These are phyloP conservation scores for Illadopsis cleaveri DNA, from an alignment of 2,113 vertebrate species.

Conservation along the genomic window DNA sequence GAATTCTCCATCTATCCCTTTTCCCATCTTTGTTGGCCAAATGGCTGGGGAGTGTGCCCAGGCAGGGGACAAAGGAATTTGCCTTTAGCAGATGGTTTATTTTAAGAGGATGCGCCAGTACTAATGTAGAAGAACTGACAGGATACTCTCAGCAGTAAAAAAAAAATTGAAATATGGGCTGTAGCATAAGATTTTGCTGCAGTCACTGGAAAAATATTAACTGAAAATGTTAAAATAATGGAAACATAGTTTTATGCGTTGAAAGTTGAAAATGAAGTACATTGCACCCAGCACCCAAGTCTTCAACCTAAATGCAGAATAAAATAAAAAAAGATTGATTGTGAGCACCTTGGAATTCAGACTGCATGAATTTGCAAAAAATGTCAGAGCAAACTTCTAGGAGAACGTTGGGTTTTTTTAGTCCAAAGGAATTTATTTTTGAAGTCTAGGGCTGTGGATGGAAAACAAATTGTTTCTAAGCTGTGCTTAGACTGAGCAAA, in stretches of 20 bases:
- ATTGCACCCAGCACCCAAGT: neutral
- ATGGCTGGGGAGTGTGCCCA: neutral
- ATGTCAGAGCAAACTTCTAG: neutral
- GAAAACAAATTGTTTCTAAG: conserved; percentile 19
- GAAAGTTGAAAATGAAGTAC: neutral
- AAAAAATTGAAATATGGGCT: neutral
- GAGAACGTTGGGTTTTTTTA: neutral
- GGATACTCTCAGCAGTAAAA: neutral
- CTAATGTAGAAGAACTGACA: conserved; percentile 8
- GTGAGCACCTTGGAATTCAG: conserved; percentile 5
- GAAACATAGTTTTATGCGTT: neutral
- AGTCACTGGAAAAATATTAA: neutral
- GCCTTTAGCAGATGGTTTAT: conserved; percentile 32
- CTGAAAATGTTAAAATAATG: neutral
- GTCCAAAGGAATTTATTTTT: neutral
- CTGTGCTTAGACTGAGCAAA: neutral
- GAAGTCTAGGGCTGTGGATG: neutral
- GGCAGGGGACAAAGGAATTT: neutral
- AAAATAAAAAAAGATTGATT: conserved; percentile 3
- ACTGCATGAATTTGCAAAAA: conserved; percentile 54
- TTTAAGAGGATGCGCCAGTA: neutral
- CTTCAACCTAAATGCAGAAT: neutral
- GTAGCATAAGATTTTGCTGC: conserved; percentile 27
- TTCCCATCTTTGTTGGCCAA: neutral
- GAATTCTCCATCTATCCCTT: neutral